Evolutionary conservation across 2,113 vertebrate genomes (phyloP).

Genomic region (Gambusia holbrooki): DNA sequence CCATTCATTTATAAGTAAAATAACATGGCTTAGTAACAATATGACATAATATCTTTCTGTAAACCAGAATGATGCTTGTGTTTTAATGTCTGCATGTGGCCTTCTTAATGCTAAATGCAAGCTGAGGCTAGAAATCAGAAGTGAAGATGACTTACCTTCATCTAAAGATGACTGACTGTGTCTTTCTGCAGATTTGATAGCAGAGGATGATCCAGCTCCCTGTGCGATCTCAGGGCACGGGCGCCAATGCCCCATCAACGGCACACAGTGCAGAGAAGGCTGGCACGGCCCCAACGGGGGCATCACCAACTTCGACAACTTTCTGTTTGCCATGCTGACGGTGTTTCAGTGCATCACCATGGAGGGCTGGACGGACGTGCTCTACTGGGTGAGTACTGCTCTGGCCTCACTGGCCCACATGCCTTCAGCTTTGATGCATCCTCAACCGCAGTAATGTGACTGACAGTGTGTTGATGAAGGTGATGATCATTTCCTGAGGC

Average conservation of each 20-base stretch:
- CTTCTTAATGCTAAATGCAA: neutral
- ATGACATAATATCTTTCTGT: neutral
- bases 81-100: neutral
- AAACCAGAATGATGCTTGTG: neutral
- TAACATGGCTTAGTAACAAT: neutral
- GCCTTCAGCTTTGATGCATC: constrained; percentile 29
- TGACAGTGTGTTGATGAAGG: constrained; percentile 59
- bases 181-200: constrained; percentile 80
- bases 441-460: constrained; percentile 32
- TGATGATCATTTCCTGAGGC: constrained; percentile 57
- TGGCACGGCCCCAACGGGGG: constrained; percentile 97
- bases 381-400: constrained; percentile 91
- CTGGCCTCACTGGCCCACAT: constrained; percentile 24
- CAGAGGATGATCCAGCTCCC: constrained; percentile 94
- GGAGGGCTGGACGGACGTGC: constrained; percentile 99
- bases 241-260: constrained; percentile 90
- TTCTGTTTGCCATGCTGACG: constrained; percentile 98
- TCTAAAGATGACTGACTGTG: neutral
- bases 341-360: constrained; percentile 99
- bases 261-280: constrained; percentile 92
- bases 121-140: neutral
- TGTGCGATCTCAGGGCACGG: constrained; percentile 98
- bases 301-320: constrained; percentile 99
- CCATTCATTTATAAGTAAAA: too few species aligned
- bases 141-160: neutral